Percentiles rank a stretch among this genome's conserved stretches.
These are phyloP conservation scores for Pungitius pungitius DNA, from an alignment of 2,113 vertebrate genomes.

Conservation along the genomic window DNA sequence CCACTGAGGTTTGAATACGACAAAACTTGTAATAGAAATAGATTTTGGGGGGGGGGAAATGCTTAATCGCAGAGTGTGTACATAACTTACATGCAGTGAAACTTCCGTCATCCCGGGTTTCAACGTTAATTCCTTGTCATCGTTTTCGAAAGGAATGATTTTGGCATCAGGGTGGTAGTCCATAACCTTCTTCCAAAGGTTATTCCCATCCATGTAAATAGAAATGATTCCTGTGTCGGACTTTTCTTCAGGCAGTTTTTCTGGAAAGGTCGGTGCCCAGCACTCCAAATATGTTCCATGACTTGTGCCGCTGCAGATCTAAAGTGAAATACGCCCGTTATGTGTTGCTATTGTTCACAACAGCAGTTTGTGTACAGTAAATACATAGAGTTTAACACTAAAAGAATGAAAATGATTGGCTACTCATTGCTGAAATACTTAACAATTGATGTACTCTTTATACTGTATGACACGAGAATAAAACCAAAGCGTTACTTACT, in stretches of 20 bases:
- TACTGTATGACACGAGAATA: background rate
- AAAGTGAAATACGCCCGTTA: background rate
- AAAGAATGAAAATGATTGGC: background rate
- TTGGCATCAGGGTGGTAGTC: slow-evolving; percentile 79
- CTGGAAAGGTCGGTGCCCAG: slow-evolving; percentile 75
- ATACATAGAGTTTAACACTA: background rate
- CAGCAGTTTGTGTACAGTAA: background rate
- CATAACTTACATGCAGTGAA: slow-evolving; percentile 84
- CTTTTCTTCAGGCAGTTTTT: slow-evolving; percentile 66
- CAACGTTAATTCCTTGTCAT: slow-evolving; percentile 71
- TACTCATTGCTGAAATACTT: background rate
- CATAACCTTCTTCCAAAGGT: slow-evolving; percentile 73
- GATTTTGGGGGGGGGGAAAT: background rate
- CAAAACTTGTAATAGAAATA: background rate
- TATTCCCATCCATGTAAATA: slow-evolving; percentile 80
- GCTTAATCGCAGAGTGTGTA: background rate
- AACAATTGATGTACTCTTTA: background rate
- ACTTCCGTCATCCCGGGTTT: slow-evolving; percentile 83
- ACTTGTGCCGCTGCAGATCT: slow-evolving; percentile 78
- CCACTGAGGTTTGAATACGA: background rate
- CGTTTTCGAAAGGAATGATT: slow-evolving; percentile 74
- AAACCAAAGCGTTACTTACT: slow-evolving; percentile 42
- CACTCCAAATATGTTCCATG: slow-evolving; percentile 80
- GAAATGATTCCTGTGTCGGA: slow-evolving; percentile 79
- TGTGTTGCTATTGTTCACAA: slow-evolving; percentile 1